Conservation (phyloP, 1,140 invertebrate genomes). For the Aphelenchoides avenae region DNA sequence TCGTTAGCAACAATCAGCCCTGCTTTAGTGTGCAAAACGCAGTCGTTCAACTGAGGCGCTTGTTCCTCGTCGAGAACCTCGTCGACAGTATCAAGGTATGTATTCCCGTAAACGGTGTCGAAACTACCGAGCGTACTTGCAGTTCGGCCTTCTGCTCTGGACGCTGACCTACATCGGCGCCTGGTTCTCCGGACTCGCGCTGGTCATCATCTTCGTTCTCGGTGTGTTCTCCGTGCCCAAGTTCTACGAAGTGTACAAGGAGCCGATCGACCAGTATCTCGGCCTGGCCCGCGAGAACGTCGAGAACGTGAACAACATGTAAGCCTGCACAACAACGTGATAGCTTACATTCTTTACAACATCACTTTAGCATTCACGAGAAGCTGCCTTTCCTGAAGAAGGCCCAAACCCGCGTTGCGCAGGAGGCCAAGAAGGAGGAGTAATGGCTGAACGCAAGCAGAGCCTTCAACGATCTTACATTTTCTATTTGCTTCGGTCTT, state of each 20-base stretch:
- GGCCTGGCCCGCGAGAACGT: slow-evolving; percentile 71
- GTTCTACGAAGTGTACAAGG: slow-evolving; percentile 94
- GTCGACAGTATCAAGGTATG: slow-evolving; percentile 73
- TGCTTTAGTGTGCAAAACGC: slow-evolving; percentile 75
- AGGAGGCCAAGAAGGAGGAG: slow-evolving; percentile 37
- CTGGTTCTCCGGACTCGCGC: slow-evolving; percentile 80
- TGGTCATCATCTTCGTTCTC: slow-evolving; percentile 67
- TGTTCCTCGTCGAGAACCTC: slow-evolving; percentile 91
- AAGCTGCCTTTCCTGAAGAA: slow-evolving; percentile 45
- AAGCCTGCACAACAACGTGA: slow-evolving; percentile 5
- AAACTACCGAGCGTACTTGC: slow-evolving; percentile 10
- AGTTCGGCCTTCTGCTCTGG: slow-evolving; percentile 84
- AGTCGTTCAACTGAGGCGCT: slow-evolving; percentile 74
- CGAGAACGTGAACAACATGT: slow-evolving; percentile 69
- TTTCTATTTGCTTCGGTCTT: no score
- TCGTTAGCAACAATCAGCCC: background rate
- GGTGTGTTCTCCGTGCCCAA: slow-evolving; percentile 90
- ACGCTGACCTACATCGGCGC: slow-evolving; percentile 88
- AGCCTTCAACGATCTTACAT: no score
- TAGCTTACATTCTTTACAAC: background rate
- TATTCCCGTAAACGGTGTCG: no score
- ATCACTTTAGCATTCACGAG: slow-evolving; percentile 32
- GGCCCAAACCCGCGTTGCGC: no score
- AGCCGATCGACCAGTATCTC: slow-evolving; percentile 87
- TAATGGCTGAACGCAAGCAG: slow-evolving; percentile 25